Evolutionary conservation across 1,140 invertebrate genomes (phyloP).

Genomic region (Euwallacea fornicatus): DNA sequence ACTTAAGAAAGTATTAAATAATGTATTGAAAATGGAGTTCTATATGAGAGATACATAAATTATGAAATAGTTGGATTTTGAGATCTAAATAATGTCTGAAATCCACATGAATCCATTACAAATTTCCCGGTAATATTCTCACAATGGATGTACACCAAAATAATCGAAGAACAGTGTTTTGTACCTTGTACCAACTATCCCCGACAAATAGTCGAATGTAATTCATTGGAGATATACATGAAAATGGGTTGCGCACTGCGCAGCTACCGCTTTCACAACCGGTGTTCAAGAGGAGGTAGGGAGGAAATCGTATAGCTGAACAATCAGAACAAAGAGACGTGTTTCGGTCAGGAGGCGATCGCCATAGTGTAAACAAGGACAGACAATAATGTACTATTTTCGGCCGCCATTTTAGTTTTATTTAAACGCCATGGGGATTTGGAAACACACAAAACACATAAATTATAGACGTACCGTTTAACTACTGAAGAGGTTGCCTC

Average conservation of each 20-base stretch:
- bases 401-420: constrained; percentile 27
- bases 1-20: too few relatives aligned
- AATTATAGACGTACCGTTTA: constrained; percentile 31
- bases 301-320: constrained; percentile 2
- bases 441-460: constrained; percentile 25
- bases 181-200: too few relatives aligned
- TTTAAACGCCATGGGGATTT: background rate
- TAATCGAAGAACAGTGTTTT: too few relatives aligned
- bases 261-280: constrained; percentile 24
- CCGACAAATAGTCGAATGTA: too few relatives aligned
- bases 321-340: constrained; percentile 9
- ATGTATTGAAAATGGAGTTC: too few relatives aligned
- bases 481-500: constrained; percentile 3
- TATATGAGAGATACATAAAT: too few relatives aligned
- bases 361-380: background rate
- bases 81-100: too few relatives aligned
- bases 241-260: background rate
- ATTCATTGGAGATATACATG: too few relatives aligned
- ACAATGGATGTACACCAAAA: too few relatives aligned
- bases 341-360: background rate
- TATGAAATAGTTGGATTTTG: too few relatives aligned
- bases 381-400: background rate
- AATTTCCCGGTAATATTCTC: too few relatives aligned
- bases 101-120: too few relatives aligned
- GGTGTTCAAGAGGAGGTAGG: background rate